Evolutionary conservation across 2,113 vertebrate genomes (phyloP), one percentile per base, ranked within the genome.

Genomic region (Heterotis niloticus): DNA sequence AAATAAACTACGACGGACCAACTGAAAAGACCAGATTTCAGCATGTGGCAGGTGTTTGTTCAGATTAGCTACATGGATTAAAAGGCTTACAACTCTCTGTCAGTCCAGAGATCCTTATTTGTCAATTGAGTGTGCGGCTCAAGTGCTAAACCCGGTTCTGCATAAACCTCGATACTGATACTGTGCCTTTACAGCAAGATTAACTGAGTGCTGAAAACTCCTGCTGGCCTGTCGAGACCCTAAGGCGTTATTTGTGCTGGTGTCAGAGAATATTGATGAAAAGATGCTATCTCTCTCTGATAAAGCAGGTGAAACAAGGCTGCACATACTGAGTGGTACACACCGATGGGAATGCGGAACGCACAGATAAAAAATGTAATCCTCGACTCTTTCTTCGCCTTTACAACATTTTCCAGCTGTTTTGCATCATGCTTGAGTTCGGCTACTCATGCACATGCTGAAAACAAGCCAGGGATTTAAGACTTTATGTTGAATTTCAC

Each of bases 401-500:
- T 28, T n/a, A 28, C 65, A 66, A 26, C 16, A 0, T 12, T 66
- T 66, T 67, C 26, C 65, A 69, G 26, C 28, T 1, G 9, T 18
- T 54, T 44, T 44, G 69, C 44, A 52, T 71, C 34, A 44, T 52
- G 16, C 44, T 51, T 71, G 34, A 44, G 34, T 44, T 44, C 34
- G 51, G 69, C 23, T 51, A 52, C 44, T 51, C 2, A n/a, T 51
- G 44, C 44, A 29, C 51, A 29, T n/a, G 51, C 52, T 51, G n/a
- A 51, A 71, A 44, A 71, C 52, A 71, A 44, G 52, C 23, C 34
- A 29, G 34, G 44, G 34, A 44, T 44, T 44, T 44, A 7, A 44
- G n/a, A n/a, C n/a, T n/a, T 52, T 29, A 16, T 52, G 34, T n/a
- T 71, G 69, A 71, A 71, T 71, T 52, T 71, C 52, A 44, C 17